Percentiles rank a stretch among this genome's conserved stretches.
Conservation (phyloP, 2,888 invertebrate genomes). For the Cerastis rubricosa region DNA sequence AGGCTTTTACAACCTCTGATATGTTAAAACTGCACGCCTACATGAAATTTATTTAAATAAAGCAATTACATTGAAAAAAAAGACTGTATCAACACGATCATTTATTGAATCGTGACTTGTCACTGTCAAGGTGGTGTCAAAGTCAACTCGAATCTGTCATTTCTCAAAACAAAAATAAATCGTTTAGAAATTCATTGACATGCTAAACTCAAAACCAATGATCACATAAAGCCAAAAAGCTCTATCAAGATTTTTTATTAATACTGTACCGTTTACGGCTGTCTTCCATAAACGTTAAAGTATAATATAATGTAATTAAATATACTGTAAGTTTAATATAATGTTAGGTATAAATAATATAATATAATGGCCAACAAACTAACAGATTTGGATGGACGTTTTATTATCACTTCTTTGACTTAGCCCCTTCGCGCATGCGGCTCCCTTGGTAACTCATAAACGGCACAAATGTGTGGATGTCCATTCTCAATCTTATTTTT, state of each 20-base stretch:
- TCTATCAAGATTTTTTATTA: neutral
- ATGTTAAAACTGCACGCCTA: slow-evolving; percentile 35
- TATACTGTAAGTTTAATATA: too few species aligned
- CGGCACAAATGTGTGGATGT: too few species aligned
- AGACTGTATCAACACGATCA: slow-evolving; percentile 40
- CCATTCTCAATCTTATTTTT: too few species aligned
- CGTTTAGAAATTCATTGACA: slow-evolving; percentile 23
- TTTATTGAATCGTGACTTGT: slow-evolving; percentile 49
- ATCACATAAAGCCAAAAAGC: neutral
- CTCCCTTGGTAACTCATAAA: too few species aligned
- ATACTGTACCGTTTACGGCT: neutral
- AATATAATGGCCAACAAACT: neutral
- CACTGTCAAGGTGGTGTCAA: slow-evolving; percentile 55
- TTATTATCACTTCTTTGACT: neutral
- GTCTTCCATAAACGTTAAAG: neutral
- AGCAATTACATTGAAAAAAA: slow-evolving; percentile 32
- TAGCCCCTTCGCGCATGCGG: too few species aligned
- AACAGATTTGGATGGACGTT: neutral
- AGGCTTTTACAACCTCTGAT: slow-evolving; percentile 32
- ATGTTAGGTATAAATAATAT: too few species aligned
- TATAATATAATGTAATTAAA: too few species aligned
- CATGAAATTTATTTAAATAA: slow-evolving; percentile 43
- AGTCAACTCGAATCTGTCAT: slow-evolving; percentile 20
- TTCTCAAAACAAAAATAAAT: slow-evolving; percentile 9
- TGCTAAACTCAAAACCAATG: neutral